These are phyloP conservation scores for Tenebrio molitor DNA, from an alignment of 1,140 invertebrate species.

Conservation along the genomic window DNA sequence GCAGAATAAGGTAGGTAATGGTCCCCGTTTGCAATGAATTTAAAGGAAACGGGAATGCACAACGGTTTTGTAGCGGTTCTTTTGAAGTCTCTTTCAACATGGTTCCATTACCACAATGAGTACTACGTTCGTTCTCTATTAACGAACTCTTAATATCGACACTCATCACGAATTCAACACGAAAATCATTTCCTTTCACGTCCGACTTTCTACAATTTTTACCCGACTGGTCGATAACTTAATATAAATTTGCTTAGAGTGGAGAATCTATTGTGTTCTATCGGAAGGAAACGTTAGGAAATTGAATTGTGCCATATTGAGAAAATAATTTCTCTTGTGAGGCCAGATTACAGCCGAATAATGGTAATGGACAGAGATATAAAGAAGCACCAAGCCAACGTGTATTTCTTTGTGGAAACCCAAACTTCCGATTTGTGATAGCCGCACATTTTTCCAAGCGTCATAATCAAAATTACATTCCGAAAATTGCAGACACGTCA, in stretches of 20 bases:
- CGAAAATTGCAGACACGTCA: neutral
- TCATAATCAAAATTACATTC: conserved; percentile 17
- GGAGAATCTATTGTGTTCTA: conserved; percentile 29
- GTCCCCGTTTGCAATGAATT: conserved; percentile 17
- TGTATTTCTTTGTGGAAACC: conserved; percentile 22
- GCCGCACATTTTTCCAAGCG: neutral
- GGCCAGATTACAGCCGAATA: conserved; percentile 38
- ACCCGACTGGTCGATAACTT: conserved; percentile 11
- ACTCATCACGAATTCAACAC: too few species aligned
- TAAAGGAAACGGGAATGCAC: conserved; percentile 18
- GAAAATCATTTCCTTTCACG: conserved; percentile 26
- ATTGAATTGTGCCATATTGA: conserved; percentile 42
- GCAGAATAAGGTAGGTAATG: conserved; percentile 24
- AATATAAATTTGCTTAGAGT: conserved; percentile 36
- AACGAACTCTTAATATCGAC: conserved; percentile 18
- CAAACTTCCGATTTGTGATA: conserved; percentile 39
- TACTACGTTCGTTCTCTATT: conserved; percentile 8
- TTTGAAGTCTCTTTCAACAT: conserved; percentile 35
- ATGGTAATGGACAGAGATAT: conserved; percentile 45
- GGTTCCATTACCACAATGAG: conserved; percentile 21
- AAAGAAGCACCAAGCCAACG: conserved; percentile 15
- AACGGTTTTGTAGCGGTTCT: conserved; percentile 33
- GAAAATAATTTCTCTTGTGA: conserved; percentile 43
- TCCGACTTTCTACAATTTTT: conserved; percentile 21
- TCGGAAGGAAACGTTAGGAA: conserved; percentile 30